Conservation (phyloP, 2,888 invertebrate genomes). For the Ophion obscuratus region DNA sequence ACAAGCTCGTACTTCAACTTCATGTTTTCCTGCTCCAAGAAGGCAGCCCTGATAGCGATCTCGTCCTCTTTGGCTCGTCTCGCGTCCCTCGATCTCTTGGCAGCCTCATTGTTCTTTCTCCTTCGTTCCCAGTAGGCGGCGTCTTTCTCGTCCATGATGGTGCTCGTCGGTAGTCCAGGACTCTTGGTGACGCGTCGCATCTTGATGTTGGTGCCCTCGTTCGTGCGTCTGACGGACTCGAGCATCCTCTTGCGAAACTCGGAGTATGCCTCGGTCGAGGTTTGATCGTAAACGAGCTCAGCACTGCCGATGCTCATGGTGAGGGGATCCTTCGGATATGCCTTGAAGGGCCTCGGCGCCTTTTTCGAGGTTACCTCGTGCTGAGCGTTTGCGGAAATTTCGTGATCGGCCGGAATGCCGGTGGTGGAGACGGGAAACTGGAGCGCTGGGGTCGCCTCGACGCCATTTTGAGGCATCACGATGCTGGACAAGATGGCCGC, state of each 20-base stretch:
- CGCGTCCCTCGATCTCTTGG: slow-evolving; percentile 96
- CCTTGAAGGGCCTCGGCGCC: slow-evolving; percentile 88
- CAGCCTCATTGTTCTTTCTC: slow-evolving; percentile 97
- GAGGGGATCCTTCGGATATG: slow-evolving; percentile 89
- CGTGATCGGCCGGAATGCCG: neutral
- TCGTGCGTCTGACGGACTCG: slow-evolving; percentile 88
- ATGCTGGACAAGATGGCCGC: slow-evolving; percentile 45
- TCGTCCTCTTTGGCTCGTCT: slow-evolving; percentile 96
- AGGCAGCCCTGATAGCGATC: slow-evolving; percentile 94
- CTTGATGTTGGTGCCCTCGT: slow-evolving; percentile 89
- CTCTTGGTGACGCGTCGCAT: slow-evolving; percentile 86
- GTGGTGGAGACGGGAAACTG: slow-evolving; percentile 61
- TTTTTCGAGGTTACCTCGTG: slow-evolving; percentile 80
- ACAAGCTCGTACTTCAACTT: slow-evolving; percentile 90
- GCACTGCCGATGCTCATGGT: slow-evolving; percentile 85
- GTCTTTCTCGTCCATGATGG: slow-evolving; percentile 86
- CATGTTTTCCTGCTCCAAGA: slow-evolving; percentile 94
- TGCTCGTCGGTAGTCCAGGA: slow-evolving; percentile 73
- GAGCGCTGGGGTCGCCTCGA: neutral
- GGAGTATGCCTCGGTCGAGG: slow-evolving; percentile 88
- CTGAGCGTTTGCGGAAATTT: neutral
- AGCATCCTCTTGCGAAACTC: slow-evolving; percentile 90
- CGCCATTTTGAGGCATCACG: slow-evolving; percentile 31
- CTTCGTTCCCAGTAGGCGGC: slow-evolving; percentile 95
- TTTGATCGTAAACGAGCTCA: slow-evolving; percentile 85